These are phyloP conservation scores for Manacus vitellinus DNA, from an alignment of 2,113 vertebrate genomes.

Conservation along the genomic window DNA sequence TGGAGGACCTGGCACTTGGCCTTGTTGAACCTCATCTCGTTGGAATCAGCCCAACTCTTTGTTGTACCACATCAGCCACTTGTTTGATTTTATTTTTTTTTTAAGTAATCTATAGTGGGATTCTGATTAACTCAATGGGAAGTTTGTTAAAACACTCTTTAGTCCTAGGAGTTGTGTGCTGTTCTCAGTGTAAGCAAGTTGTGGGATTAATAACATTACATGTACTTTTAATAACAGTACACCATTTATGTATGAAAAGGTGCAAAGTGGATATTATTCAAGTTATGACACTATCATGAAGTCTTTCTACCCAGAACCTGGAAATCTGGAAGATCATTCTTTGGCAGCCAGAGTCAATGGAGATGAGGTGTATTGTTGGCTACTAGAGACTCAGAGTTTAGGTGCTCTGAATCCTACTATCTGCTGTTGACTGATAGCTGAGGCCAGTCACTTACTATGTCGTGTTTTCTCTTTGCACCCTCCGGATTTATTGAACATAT, in stretches of 20 bases:
- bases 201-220: background rate
- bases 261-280: background rate
- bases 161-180: background rate
- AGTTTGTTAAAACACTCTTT: background rate
- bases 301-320: background rate
- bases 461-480: background rate
- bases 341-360: background rate
- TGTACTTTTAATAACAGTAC: background rate
- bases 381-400: background rate
- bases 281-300: background rate
- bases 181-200: background rate
- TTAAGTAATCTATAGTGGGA: background rate
- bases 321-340: background rate
- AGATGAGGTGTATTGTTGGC: background rate
- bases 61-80: background rate
- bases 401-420: background rate
- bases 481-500: background rate
- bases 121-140: background rate
- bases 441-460: background rate
- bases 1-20: too few species aligned
- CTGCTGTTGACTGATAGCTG: background rate
- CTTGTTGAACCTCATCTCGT: too few species aligned
- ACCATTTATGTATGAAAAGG: background rate
- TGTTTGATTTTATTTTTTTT: background rate
- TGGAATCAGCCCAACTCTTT: too few species aligned